Conservation (phyloP, 2,888 invertebrate species). For the Dendrolimus houi region DNA sequence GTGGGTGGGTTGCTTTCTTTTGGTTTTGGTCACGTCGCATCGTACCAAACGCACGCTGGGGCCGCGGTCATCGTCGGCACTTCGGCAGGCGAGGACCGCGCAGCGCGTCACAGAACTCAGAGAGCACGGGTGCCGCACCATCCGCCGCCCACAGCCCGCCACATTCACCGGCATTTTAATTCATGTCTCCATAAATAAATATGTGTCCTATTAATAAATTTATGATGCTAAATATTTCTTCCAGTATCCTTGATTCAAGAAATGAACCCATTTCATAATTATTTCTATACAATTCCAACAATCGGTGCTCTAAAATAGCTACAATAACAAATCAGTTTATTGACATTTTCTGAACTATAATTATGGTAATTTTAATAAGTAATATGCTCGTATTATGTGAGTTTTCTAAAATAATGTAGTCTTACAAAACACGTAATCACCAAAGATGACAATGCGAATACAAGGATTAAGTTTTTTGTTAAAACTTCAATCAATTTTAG, state of each 20-base stretch:
- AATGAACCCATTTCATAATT: background rate
- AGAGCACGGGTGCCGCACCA: constrained; percentile 14
- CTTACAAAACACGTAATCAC: no score
- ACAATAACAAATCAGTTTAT: no score
- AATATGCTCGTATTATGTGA: no score
- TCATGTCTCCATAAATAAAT: constrained; percentile 37
- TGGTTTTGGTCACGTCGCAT: constrained; percentile 13
- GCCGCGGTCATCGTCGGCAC: constrained; percentile 1
- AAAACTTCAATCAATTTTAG: background rate
- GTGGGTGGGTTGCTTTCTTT: background rate
- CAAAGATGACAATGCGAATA: background rate
- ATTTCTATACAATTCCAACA: background rate
- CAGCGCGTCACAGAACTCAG: constrained; percentile 9
- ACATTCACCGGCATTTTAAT: constrained; percentile 38
- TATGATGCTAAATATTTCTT: constrained; percentile 2
- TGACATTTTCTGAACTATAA: no score
- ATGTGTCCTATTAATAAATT: constrained; percentile 38
- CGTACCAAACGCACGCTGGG: constrained; percentile 5
- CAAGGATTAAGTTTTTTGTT: background rate
- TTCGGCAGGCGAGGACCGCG: constrained; percentile 2
- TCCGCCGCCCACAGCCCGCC: constrained; percentile 24
- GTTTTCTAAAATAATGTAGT: no score
- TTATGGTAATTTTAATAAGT: no score
- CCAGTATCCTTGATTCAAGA: background rate
- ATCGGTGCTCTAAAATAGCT: background rate